phyloP scores from a whole-genome alignment of 1,140 invertebrate species.

The Heliconius melpomene region DNA sequence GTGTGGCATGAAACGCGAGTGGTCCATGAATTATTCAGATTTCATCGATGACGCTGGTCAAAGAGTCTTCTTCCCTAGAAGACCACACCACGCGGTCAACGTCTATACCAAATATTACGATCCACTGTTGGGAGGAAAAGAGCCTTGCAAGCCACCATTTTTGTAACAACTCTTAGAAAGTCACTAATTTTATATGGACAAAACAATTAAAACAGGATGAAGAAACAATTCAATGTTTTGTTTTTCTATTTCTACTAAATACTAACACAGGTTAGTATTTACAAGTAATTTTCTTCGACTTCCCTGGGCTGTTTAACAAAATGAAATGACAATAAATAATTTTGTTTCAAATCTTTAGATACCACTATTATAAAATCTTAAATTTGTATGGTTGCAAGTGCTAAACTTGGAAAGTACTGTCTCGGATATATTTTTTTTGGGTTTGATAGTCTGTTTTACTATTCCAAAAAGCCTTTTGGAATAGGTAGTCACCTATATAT shows the following conservation, averaged over 20 bases:
- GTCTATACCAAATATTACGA: constrained; percentile 55
- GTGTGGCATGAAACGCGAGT: constrained; percentile 61
- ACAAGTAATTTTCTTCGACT: too few species aligned
- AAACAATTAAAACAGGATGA: neutral
- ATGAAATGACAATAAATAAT: too few species aligned
- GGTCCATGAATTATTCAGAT: constrained; percentile 64
- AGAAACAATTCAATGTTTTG: neutral
- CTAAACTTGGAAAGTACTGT: too few species aligned
- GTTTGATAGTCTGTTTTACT: too few species aligned
- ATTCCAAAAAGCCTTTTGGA: too few species aligned
- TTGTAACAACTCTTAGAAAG: constrained; percentile 1
- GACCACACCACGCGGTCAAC: constrained; percentile 56
- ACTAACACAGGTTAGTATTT: too few species aligned
- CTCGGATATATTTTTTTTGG: too few species aligned
- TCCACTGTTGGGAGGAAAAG: constrained; percentile 39
- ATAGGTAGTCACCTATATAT: too few species aligned
- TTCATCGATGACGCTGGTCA: constrained; percentile 59
- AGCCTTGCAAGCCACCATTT: constrained; percentile 50
- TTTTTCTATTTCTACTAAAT: neutral
- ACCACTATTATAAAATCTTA: too few species aligned
- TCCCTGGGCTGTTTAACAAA: too few species aligned
- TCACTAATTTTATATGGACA: neutral
- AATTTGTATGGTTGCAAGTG: too few species aligned
- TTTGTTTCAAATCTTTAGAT: too few species aligned
- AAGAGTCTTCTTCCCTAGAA: constrained; percentile 63